phyloP scores from a whole-genome alignment of 1,140 invertebrate genomes.

The Bactericera cockerelli region DNA sequence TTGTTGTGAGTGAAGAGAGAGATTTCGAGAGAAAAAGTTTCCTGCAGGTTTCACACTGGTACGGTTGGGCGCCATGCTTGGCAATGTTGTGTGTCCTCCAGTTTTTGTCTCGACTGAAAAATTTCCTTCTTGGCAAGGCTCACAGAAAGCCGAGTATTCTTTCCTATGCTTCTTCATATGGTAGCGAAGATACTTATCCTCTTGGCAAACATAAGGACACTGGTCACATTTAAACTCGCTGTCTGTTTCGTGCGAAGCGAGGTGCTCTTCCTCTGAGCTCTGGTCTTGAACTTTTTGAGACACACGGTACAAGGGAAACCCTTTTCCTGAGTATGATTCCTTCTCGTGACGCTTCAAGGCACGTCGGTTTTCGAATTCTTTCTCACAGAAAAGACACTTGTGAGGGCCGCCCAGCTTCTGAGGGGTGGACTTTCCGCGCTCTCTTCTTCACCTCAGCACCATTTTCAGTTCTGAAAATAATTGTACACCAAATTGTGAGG shows the following conservation, averaged over 20 bases:
- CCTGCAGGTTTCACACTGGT: slow-evolving; percentile 18
- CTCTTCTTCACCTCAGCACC: not conserved
- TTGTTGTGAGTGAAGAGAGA: slow-evolving; percentile 40
- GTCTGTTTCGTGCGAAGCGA: slow-evolving; percentile 40
- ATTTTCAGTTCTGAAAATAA: slow-evolving; percentile 1
- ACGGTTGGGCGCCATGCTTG: slow-evolving; percentile 15
- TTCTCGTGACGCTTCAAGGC: slow-evolving; percentile 33
- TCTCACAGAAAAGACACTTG: slow-evolving; percentile 14
- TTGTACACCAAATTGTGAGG: no score
- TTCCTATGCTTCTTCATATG: slow-evolving; percentile 27
- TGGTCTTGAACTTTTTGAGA: slow-evolving; percentile 17
- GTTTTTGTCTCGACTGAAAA: slow-evolving; percentile 40
- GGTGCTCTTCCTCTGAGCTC: slow-evolving; percentile 28
- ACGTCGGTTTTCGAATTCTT: slow-evolving; percentile 13
- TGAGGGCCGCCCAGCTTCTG: not conserved
- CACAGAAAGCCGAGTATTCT: slow-evolving; percentile 33
- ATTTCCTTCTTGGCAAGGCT: slow-evolving; percentile 54
- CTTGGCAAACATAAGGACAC: slow-evolving; percentile 34
- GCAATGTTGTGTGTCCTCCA: slow-evolving; percentile 24
- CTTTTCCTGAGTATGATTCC: slow-evolving; percentile 58
- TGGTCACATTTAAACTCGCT: slow-evolving; percentile 35
- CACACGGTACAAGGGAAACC: slow-evolving; percentile 55
- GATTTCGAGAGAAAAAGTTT: slow-evolving; percentile 17
- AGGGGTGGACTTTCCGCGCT: not conserved
- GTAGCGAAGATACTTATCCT: slow-evolving; percentile 16